These are phyloP conservation scores for Macroramphosus scolopax DNA, from an alignment of 2,797 vertebrate species.

Conservation along the genomic window DNA sequence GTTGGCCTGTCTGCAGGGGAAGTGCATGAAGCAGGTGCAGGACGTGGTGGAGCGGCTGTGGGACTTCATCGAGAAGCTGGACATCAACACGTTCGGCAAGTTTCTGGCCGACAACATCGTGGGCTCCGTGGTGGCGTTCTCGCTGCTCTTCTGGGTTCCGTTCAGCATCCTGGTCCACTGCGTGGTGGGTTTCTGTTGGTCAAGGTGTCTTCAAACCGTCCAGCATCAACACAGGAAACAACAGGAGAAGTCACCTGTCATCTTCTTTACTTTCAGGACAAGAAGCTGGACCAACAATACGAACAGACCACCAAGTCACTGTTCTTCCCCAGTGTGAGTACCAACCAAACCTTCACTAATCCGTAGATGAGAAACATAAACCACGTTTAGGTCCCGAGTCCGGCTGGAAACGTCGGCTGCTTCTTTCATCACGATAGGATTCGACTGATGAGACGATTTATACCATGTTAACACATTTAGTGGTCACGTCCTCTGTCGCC, in stretches of 20 bases:
- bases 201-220: too few relatives aligned
- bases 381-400: too few relatives aligned
- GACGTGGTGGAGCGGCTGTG: conserved; percentile 94
- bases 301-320: conserved; percentile 88
- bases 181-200: conserved; percentile 87
- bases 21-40: conserved; percentile 95
- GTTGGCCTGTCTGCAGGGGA: conserved; percentile 76
- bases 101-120: conserved; percentile 96
- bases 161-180: conserved; percentile 95
- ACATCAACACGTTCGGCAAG: conserved; percentile 94
- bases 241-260: too few relatives aligned
- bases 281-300: conserved; percentile 90
- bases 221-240: too few relatives aligned
- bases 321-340: conserved; percentile 93
- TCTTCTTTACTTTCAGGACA: conserved; percentile 78
- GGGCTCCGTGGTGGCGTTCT: conserved; percentile 93
- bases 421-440: too few relatives aligned
- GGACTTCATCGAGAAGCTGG: conserved; percentile 96
- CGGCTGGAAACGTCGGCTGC: too few relatives aligned
- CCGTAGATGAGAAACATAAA: too few relatives aligned
- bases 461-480: too few relatives aligned
- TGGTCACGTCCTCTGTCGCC: too few relatives aligned
- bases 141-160: conserved; percentile 92
- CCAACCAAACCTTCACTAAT: too few relatives aligned
- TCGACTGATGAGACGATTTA: too few relatives aligned